Percentiles rank a stretch among this genome's conserved stretches.
phyloP scores from a whole-genome alignment of 2,113 vertebrate species.

The Mirza zaza region DNA sequence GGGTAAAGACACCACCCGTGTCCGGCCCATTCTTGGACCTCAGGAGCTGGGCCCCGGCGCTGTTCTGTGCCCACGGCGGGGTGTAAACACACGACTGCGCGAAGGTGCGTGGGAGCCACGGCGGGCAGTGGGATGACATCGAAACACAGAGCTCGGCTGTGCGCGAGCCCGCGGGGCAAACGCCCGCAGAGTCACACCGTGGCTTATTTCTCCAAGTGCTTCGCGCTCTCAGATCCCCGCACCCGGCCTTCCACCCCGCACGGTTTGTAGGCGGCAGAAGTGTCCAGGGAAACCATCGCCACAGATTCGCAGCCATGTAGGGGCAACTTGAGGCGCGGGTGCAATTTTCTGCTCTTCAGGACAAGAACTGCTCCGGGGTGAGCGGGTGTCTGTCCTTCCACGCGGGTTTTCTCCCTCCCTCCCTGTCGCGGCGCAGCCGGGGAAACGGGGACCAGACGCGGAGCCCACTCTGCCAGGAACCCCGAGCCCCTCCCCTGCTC shows the following conservation, averaged over 20 bases:
- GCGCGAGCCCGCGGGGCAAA: background rate
- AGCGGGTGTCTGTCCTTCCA: background rate
- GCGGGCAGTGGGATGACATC: accelerated
- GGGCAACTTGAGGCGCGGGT: background rate
- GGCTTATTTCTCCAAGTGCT: accelerated
- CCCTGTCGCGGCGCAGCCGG: accelerated
- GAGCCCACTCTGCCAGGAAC: no score
- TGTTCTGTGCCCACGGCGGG: no score
- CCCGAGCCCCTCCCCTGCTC: no score
- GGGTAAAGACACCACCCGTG: background rate
- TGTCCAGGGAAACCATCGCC: accelerated
- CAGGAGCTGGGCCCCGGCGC: background rate
- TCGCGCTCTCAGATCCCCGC: accelerated
- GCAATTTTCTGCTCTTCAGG: background rate
- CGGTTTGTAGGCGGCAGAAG: accelerated
- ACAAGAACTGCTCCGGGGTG: background rate
- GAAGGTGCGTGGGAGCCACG: background rate
- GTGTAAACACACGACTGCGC: accelerated
- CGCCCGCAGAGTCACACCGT: no score
- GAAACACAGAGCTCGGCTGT: background rate
- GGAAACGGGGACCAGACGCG: accelerated
- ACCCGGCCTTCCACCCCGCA: accelerated
- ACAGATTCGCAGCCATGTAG: accelerated
- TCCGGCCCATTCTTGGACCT: background rate
- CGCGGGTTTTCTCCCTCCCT: background rate